Evolutionary conservation across 2,113 vertebrate species (phyloP), one percentile per base, ranked within the genome.

Genomic region (Rana temporaria): DNA sequence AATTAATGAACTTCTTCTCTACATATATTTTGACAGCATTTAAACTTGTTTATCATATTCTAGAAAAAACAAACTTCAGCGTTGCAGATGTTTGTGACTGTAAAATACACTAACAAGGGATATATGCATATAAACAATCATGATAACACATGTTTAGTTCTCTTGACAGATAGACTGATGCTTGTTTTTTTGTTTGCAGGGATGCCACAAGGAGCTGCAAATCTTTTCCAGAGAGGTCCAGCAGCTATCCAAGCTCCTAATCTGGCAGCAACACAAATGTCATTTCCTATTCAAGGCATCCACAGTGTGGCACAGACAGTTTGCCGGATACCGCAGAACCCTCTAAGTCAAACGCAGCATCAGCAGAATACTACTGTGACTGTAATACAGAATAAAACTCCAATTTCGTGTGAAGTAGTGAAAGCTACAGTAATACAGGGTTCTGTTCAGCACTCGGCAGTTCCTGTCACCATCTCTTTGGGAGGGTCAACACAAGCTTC

Each of bases 261-360:
- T 92, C 90, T 93, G 86, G 89, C 93, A 84, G 86, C 94, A 89
- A 94, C 96, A 88, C 94, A 95, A 86, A 90, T 95, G 91, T 95
- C 95, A 92, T 96, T 95, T 87, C 91, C 94, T 85, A 88, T 94
- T 87, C 96, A 96, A 89, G 96, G 96, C 84, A 87, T 92, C 86
- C 92, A 94, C 81, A 93, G 92, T 76, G 86, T 93, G 86, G 92
- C 90, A 89, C 94, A 95, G 87, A 92, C 92, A 87, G 89, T 96
- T 94, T 91, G 92, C 82, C 89, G 92, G 90, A 90, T 92, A 90
- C 91, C 91, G 85, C 64, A 92, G 85, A 93, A 92, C 89, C 91
- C 87, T 90, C 90, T 89, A 85, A 74, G 90, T 90, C 91, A 91
- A 89, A 89, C 90, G 84, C 95, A 91, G 88, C 92, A 93, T 32